phyloP scores from a whole-genome alignment of 2,113 vertebrate genomes.

The Cebus imitator region DNA sequence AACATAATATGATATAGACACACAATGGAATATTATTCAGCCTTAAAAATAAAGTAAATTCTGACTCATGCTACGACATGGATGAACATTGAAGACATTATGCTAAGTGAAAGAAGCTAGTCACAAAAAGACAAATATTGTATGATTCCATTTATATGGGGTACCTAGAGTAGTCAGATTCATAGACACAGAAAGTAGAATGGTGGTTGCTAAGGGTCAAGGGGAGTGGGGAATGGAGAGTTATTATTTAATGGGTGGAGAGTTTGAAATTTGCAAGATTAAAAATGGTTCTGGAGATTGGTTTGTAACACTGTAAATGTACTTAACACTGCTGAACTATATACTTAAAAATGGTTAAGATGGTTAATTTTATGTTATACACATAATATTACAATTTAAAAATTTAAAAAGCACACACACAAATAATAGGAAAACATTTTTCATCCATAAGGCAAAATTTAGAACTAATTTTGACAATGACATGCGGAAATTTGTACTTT shows the following conservation, averaged over 20 bases:
- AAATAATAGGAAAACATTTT: background rate
- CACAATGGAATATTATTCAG: background rate
- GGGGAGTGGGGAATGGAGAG: background rate
- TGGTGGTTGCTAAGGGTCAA: background rate
- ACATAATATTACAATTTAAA: background rate
- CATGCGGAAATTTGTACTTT: background rate
- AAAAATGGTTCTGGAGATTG: background rate
- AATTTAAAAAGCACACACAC: background rate
- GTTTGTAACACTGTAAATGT: background rate
- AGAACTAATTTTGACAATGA: constrained; percentile 3
- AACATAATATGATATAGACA: background rate
- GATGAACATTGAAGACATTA: background rate
- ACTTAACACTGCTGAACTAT: background rate
- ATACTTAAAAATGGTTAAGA: background rate
- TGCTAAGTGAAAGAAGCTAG: background rate
- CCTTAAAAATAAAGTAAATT: background rate
- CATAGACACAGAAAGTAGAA: background rate
- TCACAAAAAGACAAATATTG: background rate
- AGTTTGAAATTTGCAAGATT: background rate
- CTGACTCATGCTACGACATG: background rate
- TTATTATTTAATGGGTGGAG: background rate
- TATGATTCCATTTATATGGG: background rate
- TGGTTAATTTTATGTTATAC: background rate
- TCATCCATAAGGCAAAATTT: background rate
- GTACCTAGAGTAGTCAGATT: background rate